Evolutionary conservation across 2,797 vertebrate species (phyloP), one percentile per base, ranked within the genome.

Genomic region (Alca torda): DNA sequence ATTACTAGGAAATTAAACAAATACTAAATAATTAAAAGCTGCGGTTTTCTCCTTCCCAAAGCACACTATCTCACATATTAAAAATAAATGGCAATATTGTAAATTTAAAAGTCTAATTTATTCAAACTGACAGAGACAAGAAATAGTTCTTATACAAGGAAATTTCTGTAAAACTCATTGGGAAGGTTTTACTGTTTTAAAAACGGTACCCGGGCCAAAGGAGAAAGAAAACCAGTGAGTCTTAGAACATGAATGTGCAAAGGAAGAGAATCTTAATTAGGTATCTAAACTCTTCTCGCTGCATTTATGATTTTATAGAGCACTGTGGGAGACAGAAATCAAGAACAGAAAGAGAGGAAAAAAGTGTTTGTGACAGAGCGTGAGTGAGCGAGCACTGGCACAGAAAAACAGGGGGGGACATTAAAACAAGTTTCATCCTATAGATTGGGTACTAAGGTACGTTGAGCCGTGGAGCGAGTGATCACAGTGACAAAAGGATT

Each of bases 311-410:
- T 26, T 51, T 63, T 31, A 41, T 25, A 37, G 16, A 41, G n/a
- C 51, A 33, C 9, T 26, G 35, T 61, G 41, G 30, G 28, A 69
- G 39, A 75, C 3, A 1, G 31, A 90, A 63, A 31, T 35, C 24
- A 53, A 54, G 77, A 43, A 43, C 24, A 23, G 2, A 48, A 45
- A 43, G 10, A 43, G 37, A 33, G 60, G 12, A 8, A 39, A 26
- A 46, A 33, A 31, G 19, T 0, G 0, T 5, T 25, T 8, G 10
- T 54, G 19, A 25, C 24, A 39, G 25, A 25, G 37, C 5, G 0
- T 16, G 25, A 23, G 31, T n/a, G 35, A 57, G 43, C 8, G 14
- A 76, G 63, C 16, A 60, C 13, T 35, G 51, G 57, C 10, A n/a
- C 19, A 41, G 35, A 65, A 54, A 72, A 76, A 54, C 0, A 9